Conservation (phyloP, 2,888 invertebrate species). For the Antheraea assamensis region DNA sequence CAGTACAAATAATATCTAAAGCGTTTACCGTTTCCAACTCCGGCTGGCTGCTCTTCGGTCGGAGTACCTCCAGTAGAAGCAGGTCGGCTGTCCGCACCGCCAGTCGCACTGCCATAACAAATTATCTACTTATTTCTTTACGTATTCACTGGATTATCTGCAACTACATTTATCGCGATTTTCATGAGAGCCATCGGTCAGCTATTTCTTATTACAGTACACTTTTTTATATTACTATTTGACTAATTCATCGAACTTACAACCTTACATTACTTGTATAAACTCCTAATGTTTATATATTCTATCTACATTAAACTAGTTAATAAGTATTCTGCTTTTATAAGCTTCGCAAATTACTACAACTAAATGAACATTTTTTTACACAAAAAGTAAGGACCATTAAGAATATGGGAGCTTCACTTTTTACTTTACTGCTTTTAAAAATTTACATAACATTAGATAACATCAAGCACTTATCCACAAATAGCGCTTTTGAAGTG, state of each 20-base stretch:
- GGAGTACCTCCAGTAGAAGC: slow-evolving; percentile 89
- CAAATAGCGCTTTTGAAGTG: neutral
- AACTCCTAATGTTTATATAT: no score
- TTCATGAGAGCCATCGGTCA: no score
- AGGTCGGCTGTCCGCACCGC: slow-evolving; percentile 94
- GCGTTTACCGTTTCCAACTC: slow-evolving; percentile 83
- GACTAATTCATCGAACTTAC: no score
- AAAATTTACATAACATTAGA: neutral
- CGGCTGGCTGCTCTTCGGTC: slow-evolving; percentile 90
- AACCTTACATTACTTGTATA: no score
- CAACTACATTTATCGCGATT: no score
- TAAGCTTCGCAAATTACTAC: neutral
- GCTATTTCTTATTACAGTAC: neutral
- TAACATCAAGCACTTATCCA: neutral
- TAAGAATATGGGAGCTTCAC: neutral
- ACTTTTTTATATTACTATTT: no score
- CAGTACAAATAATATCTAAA: neutral
- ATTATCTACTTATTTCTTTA: slow-evolving; percentile 24
- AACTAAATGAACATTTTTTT: neutral
- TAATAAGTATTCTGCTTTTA: neutral
- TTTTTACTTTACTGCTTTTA: neutral
- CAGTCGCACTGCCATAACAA: slow-evolving; percentile 87
- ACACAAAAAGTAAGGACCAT: neutral
- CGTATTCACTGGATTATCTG: neutral
- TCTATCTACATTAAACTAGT: neutral